Evolutionary conservation across 2,113 vertebrate species (phyloP).

Genomic region (Penelope pileata): DNA sequence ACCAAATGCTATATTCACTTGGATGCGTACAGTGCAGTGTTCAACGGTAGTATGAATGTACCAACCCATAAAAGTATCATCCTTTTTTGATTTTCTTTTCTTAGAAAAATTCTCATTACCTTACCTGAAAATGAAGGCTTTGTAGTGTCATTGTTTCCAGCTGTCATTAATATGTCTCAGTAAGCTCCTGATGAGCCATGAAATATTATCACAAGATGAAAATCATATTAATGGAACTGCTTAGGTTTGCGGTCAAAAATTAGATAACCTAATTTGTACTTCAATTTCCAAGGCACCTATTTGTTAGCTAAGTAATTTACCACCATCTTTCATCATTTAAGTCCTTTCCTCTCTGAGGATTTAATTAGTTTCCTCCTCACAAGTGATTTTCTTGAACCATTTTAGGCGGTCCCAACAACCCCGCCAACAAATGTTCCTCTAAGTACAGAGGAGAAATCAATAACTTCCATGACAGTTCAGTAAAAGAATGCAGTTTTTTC

Average conservation of each 20-base stretch:
- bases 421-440: slow-evolving; percentile 21
- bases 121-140: slow-evolving; percentile 9
- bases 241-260: slow-evolving; percentile 50
- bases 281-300: slow-evolving; percentile 57
- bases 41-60: background rate
- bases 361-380: slow-evolving; percentile 59
- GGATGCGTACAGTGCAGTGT: background rate
- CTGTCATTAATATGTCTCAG: slow-evolving; percentile 15
- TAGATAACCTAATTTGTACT: slow-evolving; percentile 62
- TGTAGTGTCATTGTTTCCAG: slow-evolving; percentile 8
- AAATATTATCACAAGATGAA: slow-evolving; percentile 48
- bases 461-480: slow-evolving; percentile 51
- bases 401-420: slow-evolving; percentile 7
- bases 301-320: slow-evolving; percentile 53
- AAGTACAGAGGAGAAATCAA: slow-evolving; percentile 55
- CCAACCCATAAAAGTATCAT: background rate
- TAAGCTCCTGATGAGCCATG: slow-evolving; percentile 45
- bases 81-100: background rate
- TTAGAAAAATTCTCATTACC: background rate
- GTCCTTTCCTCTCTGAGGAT: slow-evolving; percentile 37
- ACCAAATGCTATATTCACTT: background rate
- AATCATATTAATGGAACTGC: slow-evolving; percentile 55
- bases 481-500: slow-evolving; percentile 26
- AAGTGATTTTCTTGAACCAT: slow-evolving; percentile 44
- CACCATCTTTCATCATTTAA: slow-evolving; percentile 54